Evolutionary conservation across 2,797 vertebrate genomes (phyloP).

Genomic region (Sebastes minor): DNA sequence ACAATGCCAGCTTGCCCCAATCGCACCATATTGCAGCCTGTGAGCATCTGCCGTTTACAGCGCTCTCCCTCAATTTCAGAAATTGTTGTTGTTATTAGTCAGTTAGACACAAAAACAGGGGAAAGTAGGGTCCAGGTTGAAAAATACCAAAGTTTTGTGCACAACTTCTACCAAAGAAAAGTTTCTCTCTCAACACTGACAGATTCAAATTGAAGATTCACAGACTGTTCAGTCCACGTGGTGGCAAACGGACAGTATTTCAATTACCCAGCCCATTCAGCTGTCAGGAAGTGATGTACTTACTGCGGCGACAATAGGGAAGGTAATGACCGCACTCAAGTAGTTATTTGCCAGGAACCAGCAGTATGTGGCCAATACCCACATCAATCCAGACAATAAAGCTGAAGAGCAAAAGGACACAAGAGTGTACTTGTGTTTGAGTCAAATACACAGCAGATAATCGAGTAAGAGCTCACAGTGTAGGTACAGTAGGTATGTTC

Average conservation of each 20-base stretch:
- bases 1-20: no score
- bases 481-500: neutral
- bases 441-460: neutral
- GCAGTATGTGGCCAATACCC: slow-evolving; percentile 87
- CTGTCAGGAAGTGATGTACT: slow-evolving; percentile 69
- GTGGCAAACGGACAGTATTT: neutral
- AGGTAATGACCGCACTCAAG: slow-evolving; percentile 88
- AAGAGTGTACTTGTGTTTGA: neutral
- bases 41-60: no score
- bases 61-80: no score
- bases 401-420: slow-evolving; percentile 39
- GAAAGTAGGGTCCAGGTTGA: no score
- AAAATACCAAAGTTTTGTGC: neutral
- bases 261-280: neutral
- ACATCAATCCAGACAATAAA: slow-evolving; percentile 84
- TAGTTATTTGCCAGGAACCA: slow-evolving; percentile 91
- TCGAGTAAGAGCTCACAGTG: neutral
- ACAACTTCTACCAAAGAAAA: neutral
- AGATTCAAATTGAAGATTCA: neutral
- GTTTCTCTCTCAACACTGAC: neutral
- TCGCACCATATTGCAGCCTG: no score
- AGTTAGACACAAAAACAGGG: no score
- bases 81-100: no score
- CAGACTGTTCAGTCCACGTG: neutral
- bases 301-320: slow-evolving; percentile 89